Evolutionary conservation across 2,888 invertebrate genomes (phyloP), one percentile per base, ranked within the genome.

Genomic region (Hypselothyrea guttata): DNA sequence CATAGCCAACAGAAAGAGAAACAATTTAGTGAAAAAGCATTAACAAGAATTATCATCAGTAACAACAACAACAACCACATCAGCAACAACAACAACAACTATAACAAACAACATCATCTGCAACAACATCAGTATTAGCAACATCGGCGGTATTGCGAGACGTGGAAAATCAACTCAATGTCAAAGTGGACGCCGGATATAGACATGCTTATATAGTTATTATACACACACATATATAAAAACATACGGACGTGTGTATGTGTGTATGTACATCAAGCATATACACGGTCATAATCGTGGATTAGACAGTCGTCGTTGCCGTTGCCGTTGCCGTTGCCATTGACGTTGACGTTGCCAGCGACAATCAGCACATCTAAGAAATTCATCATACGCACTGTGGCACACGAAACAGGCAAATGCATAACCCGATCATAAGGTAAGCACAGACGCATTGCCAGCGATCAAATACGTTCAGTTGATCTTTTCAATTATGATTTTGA

Each of bases 341-440:
- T 27, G 38, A n/a, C 31, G 40, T 16, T 48, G 57, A 11, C 42
- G 37, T 51, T 67, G 71, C 59, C 55, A 60, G 55, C 60, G 75
- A 69, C 71, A 77, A 77, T 71, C 71, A 71, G 53, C 68, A 70
- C 68, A 70, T 66, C 18, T 49, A 49, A 38, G 38, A 56, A 53
- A 75, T 77, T 63, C 84, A 77, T 74, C 82, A 84, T 81, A 84
- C 82, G 84, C 82, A 77, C 71, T 63, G 78, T 81, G 71, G 64
- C 45, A 77, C 62, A 56, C 64, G 75, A 61, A 47, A 49, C 55
- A 68, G 54, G 71, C 84, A 74, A 78, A 78, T 78, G 78, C 78
- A 84, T 75, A 56, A 57, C 57, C 58, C 71, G 44, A 54, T 47
- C 54, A 55, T 81, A 37, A 73, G 77, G 77, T 77, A 56, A 77